phyloP scores from a whole-genome alignment of 2,113 vertebrate species.

The Chionis minor region DNA sequence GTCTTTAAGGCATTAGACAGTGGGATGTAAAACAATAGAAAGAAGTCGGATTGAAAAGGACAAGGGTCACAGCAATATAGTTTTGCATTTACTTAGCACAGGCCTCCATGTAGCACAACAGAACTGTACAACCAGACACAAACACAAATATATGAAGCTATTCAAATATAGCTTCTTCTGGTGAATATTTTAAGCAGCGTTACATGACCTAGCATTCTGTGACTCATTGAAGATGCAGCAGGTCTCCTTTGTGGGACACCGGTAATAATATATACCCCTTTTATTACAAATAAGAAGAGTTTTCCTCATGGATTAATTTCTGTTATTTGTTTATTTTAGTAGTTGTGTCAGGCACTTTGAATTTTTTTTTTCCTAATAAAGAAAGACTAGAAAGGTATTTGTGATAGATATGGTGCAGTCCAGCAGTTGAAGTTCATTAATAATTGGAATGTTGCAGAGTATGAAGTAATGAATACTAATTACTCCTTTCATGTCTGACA shows the following conservation, averaged over 20 bases:
- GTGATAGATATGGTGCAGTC: conserved; percentile 92
- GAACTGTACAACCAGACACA: neutral
- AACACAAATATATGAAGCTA: neutral
- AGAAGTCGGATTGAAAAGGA: neutral
- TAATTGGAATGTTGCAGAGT: conserved; percentile 99
- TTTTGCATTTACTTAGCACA: neutral
- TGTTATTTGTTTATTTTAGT: conserved; percentile 30
- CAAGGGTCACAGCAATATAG: neutral
- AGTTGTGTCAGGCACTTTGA: neutral
- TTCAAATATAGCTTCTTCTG: neutral
- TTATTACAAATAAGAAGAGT: neutral
- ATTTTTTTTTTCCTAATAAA: conserved; percentile 85
- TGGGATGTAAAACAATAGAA: neutral
- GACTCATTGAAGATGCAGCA: neutral
- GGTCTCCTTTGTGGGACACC: neutral
- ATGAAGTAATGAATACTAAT: conserved; percentile 99
- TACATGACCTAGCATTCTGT: neutral
- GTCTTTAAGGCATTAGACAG: neutral
- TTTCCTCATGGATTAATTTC: neutral
- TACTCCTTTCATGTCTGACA: conserved; percentile 98
- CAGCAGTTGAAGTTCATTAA: conserved; percentile 99
- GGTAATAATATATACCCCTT: neutral
- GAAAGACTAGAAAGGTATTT: conserved; percentile 80
- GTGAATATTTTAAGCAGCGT: neutral
- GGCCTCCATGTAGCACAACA: neutral